These are phyloP conservation scores for Acipenser ruthenus DNA, from an alignment of 2,797 vertebrate species.

Conservation along the genomic window DNA sequence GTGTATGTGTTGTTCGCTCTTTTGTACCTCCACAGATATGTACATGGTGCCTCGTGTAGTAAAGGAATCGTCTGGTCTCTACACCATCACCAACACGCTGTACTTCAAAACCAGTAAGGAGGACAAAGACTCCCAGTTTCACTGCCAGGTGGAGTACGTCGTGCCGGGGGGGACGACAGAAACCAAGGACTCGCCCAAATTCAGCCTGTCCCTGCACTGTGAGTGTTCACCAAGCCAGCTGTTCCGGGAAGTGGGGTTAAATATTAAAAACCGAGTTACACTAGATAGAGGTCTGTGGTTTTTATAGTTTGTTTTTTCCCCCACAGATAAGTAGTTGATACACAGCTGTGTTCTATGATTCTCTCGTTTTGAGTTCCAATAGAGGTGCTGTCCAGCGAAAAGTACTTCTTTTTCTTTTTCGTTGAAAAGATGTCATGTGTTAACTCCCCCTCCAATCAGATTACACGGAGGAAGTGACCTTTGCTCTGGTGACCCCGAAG, in stretches of 20 bases:
- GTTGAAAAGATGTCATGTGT: no score
- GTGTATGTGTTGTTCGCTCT: no score
- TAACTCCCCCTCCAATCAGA: conserved; percentile 45
- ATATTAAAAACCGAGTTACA: no score
- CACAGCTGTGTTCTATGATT: no score
- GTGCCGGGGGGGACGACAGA: conserved; percentile 41
- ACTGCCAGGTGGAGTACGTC: conserved; percentile 62
- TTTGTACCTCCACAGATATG: conserved; percentile 43
- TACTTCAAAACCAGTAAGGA: conserved; percentile 61
- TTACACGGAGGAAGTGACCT: conserved; percentile 62
- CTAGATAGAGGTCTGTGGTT: no score
- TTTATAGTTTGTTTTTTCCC: no score
- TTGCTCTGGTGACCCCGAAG: conserved; percentile 40
- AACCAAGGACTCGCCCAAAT: conserved; percentile 47
- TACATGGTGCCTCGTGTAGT: conserved; percentile 60
- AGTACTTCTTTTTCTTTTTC: no score
- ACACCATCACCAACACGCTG: conserved; percentile 60
- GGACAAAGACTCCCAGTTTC: conserved; percentile 61
- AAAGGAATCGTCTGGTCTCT: conserved; percentile 71
- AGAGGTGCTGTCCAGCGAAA: no score
- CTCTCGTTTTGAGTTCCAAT: no score
- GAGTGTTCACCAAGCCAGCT: conserved; percentile 36
- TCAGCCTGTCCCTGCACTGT: conserved; percentile 74
- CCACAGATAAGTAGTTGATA: no score
- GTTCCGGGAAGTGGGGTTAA: no score